phyloP scores from a whole-genome alignment of 1,140 invertebrate species.

The Meloidogyne hapla region DNA sequence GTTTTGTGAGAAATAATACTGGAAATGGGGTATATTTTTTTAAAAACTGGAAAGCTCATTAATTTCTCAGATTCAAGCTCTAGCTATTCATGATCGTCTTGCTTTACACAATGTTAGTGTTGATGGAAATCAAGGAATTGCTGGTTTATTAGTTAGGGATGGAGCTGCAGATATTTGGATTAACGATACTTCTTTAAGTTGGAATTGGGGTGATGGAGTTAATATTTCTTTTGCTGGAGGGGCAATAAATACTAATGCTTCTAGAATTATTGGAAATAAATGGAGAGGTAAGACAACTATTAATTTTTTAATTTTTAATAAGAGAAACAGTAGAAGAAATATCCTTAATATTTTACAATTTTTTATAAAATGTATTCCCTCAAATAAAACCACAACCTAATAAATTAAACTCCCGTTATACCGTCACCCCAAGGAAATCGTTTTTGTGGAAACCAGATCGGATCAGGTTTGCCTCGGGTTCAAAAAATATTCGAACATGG shows the following conservation, averaged over 20 bases:
- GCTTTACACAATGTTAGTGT: constrained; percentile 70
- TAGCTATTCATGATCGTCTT: constrained; percentile 52
- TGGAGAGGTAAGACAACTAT: constrained; percentile 57
- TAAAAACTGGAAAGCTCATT: too few relatives aligned
- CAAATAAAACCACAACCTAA: too few relatives aligned
- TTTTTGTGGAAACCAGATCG: too few relatives aligned
- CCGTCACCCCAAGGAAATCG: too few relatives aligned
- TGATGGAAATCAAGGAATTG: constrained; percentile 83
- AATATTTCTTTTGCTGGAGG: constrained; percentile 65
- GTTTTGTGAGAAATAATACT: constrained; percentile 82
- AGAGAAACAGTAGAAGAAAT: too few relatives aligned
- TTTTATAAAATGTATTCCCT: too few relatives aligned
- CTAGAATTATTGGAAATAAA: constrained; percentile 54
- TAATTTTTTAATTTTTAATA: too few relatives aligned
- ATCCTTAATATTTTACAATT: too few relatives aligned
- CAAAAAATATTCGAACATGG: too few relatives aligned
- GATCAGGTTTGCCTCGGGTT: too few relatives aligned
- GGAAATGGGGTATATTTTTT: constrained; percentile 74
- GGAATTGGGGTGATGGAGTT: constrained; percentile 73
- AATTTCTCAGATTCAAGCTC: constrained; percentile 27
- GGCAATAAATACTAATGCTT: constrained; percentile 63
- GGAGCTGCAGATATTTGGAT: constrained; percentile 74
- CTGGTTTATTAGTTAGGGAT: constrained; percentile 77
- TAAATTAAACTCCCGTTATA: too few relatives aligned
- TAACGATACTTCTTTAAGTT: constrained; percentile 79